Conservation (phyloP, 2,797 vertebrate genomes). For the Pipistrellus pipistrellus region DNA sequence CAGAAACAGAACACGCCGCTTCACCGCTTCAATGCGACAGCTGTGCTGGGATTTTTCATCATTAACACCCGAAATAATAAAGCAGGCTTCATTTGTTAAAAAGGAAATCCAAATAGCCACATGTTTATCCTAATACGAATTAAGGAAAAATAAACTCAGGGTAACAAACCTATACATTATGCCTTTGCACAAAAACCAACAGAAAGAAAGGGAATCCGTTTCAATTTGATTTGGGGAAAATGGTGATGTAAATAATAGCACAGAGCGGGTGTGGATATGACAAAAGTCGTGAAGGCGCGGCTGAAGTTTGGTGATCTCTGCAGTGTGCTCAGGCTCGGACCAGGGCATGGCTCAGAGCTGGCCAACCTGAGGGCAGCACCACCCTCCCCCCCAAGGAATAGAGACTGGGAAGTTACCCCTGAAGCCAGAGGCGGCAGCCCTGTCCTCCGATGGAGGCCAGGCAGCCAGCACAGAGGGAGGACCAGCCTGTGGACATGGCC, state of each 20-base stretch:
- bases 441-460: accelerated
- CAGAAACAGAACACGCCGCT: neutral
- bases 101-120: neutral
- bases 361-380: neutral
- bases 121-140: neutral
- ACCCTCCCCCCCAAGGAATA: accelerated
- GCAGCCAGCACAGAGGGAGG: accelerated
- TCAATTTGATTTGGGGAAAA: neutral
- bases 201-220: neutral
- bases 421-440: too few relatives aligned
- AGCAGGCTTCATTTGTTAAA: neutral
- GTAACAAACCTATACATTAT: neutral
- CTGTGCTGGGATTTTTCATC: neutral
- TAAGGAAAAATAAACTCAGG: neutral
- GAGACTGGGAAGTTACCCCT: neutral
- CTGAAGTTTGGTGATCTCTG: accelerated
- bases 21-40: neutral
- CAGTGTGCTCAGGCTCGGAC: neutral
- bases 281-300: accelerated
- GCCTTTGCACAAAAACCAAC: neutral
- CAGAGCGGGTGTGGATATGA: accelerated
- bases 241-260: neutral
- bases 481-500: neutral
- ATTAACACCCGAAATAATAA: neutral
- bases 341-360: accelerated